Percentiles rank a stretch among this genome's conserved stretches.
These are phyloP conservation scores for Cricetomys ansorgei DNA, from an alignment of 2,113 vertebrate species.

Conservation along the genomic window DNA sequence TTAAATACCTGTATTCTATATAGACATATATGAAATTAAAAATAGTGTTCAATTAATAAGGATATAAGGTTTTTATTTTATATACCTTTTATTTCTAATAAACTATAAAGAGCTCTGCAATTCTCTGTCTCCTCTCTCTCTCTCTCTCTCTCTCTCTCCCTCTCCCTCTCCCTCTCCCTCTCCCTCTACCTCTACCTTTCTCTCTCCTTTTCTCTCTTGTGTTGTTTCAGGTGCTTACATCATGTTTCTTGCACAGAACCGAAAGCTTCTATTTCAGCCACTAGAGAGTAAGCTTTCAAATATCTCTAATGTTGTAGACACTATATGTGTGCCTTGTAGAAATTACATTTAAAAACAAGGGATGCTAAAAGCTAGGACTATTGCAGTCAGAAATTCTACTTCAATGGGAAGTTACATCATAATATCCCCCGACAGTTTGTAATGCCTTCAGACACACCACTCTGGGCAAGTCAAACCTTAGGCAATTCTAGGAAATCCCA, in stretches of 20 bases:
- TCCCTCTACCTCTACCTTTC: too few relatives aligned
- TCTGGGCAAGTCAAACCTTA: not conserved
- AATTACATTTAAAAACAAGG: not conserved
- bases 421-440: not conserved
- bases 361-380: not conserved
- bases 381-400: not conserved
- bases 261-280: not conserved
- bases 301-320: not conserved
- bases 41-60: not conserved
- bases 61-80: not conserved
- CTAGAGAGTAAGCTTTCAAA: too few relatives aligned
- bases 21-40: not conserved
- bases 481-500: not conserved
- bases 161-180: too few relatives aligned
- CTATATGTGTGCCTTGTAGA: not conserved
- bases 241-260: not conserved
- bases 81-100: not conserved
- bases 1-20: not conserved
- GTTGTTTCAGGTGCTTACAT: not conserved
- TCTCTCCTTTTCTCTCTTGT: not conserved
- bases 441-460: not conserved
- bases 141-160: too few relatives aligned
- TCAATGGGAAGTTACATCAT: not conserved
- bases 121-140: not conserved
- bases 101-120: too few relatives aligned